Conservation (phyloP, 2,113 vertebrate genomes). For the Emydocephalus ijimae region DNA sequence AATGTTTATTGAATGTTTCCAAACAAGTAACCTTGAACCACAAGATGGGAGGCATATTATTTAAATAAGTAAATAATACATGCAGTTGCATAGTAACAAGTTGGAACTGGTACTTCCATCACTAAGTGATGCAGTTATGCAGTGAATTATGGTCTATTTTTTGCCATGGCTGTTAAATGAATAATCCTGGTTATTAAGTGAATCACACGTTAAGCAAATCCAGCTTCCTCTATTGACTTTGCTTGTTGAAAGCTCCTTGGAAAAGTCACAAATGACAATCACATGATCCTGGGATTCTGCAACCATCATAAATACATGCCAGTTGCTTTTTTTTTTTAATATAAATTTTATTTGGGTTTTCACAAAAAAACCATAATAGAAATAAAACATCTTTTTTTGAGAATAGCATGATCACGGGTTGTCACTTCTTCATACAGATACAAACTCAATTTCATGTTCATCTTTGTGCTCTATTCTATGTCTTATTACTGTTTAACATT, state of each 20-base stretch:
- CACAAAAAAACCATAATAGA: too few species aligned
- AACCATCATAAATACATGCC: background rate
- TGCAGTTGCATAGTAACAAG: background rate
- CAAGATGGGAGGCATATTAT: background rate
- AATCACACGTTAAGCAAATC: background rate
- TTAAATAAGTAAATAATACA: background rate
- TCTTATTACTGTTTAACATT: too few species aligned
- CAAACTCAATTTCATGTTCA: too few species aligned
- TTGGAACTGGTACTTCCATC: background rate
- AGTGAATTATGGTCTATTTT: background rate
- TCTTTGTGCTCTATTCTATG: too few species aligned
- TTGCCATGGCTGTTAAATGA: background rate
- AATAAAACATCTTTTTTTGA: too few species aligned
- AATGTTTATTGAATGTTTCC: background rate
- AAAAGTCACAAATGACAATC: background rate
- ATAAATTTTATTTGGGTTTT: too few species aligned
- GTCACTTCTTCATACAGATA: too few species aligned
- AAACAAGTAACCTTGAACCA: background rate
- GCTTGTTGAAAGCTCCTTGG: background rate
- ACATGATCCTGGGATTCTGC: background rate
- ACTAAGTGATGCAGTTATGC: background rate
- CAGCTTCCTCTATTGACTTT: background rate
- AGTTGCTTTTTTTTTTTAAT: background rate
- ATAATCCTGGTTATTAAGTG: background rate
- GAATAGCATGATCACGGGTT: too few species aligned